Conservation (phyloP, 2,888 invertebrate species). For the Lobophora halterata region DNA sequence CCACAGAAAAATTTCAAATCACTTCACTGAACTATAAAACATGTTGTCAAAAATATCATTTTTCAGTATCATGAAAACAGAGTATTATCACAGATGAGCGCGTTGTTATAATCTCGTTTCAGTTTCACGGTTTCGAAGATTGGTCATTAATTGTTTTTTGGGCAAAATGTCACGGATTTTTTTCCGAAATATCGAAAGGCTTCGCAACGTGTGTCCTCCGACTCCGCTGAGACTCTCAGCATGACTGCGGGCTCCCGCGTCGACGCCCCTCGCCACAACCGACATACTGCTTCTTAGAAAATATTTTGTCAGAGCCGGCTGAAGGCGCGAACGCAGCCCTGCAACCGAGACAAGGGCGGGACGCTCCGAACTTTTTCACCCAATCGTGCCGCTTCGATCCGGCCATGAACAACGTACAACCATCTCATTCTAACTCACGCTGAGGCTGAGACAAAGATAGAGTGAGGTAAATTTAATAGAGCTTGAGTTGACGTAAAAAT, state of each 20-base stretch:
- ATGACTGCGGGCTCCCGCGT: constrained; percentile 80
- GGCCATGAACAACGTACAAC: constrained; percentile 31
- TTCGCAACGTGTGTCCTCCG: constrained; percentile 76
- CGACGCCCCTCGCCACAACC: constrained; percentile 73
- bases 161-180: constrained; percentile 68
- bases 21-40: constrained; percentile 63
- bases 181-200: constrained; percentile 63
- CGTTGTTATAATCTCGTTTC: constrained; percentile 64
- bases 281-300: constrained; percentile 76
- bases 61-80: constrained; percentile 64
- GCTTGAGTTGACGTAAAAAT: constrained; percentile 63
- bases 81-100: constrained; percentile 68
- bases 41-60: constrained; percentile 55
- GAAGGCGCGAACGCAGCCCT: constrained; percentile 72
- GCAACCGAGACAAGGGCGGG: constrained; percentile 61
- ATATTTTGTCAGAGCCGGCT: constrained; percentile 56
- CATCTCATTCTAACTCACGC: constrained; percentile 47
- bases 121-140: constrained; percentile 44
- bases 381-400: constrained; percentile 55
- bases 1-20: constrained; percentile 53
- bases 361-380: constrained; percentile 65
- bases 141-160: constrained; percentile 51
- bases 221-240: constrained; percentile 77
- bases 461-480: constrained; percentile 36
- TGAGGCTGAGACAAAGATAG: constrained; percentile 32